Evolutionary conservation across 2,113 vertebrate species (phyloP).

Genomic region (Marcusenius ussheri): DNA sequence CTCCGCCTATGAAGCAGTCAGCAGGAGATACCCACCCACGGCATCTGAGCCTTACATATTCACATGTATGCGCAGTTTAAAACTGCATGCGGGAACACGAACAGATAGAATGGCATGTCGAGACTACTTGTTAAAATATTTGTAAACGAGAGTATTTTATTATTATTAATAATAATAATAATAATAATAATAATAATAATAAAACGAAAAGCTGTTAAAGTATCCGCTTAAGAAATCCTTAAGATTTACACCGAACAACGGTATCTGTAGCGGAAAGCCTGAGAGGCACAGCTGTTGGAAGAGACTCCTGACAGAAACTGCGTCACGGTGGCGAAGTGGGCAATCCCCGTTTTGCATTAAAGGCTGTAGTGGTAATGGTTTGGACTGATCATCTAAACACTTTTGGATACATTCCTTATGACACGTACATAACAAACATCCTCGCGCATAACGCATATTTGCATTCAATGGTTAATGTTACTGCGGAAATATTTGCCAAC

Average conservation of each 20-base stretch:
- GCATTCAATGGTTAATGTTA: background rate
- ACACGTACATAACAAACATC: background rate
- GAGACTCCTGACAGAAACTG: background rate
- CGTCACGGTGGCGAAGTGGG: slow-evolving; percentile 2
- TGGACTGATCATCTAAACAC: background rate
- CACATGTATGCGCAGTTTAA: background rate
- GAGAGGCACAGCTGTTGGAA: background rate
- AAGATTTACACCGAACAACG: background rate
- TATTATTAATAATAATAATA: background rate
- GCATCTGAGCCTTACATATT: background rate
- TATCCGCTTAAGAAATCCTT: background rate
- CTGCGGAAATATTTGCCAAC: background rate
- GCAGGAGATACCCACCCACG: background rate
- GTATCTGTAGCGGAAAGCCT: background rate
- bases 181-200: background rate
- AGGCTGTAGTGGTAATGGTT: background rate
- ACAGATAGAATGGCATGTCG: background rate
- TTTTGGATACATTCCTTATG: background rate
- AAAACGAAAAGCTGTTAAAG: background rate
- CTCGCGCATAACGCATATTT: background rate
- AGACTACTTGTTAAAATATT: background rate
- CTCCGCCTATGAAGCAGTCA: background rate
- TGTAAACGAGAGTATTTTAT: background rate
- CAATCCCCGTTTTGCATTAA: background rate
- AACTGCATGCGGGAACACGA: background rate